Base-by-base conservation (phyloP, 2,113 vertebrate genomes). In the Urocitellus parryii region DNA sequence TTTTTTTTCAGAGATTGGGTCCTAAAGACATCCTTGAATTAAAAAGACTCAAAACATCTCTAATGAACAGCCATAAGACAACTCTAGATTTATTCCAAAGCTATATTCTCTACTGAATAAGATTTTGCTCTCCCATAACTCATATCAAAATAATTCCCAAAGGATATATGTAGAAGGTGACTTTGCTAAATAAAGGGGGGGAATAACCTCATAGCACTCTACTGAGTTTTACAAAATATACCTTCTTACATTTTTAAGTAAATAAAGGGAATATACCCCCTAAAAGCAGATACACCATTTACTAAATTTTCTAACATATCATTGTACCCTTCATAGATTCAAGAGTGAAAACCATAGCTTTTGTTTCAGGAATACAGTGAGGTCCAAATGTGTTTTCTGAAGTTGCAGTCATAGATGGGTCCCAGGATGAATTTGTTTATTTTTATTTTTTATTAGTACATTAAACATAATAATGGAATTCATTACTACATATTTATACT, bases 1-100 rank as follows among this genome's bases (percentile, higher is more conserved):
- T 73, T 56, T 86, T 92, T 91, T 86, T 94, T 85, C 32, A 85
- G 65, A 95, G 96, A 88, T 42, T 70, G 58, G 29, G 61, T 91
- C 45, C 51, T 84, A 90, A 78, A 94, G 48, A 56, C 17, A 96
- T 73, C 63, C 4, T 95, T 91, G 79, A 93, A 93, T 91, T 84
- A 78, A 73, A 96, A 58, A 76, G 20, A 68, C 45, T 90, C 53
- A 86, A 83, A 95, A 76, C 18, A 91, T 2, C 11, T 70, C 94
- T 93, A 92, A 91, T 85, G 39, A 92, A 73, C 25, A 92, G 11
- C 34, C 83, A 24, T 34, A 82, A 73, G 68, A 92, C 29, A 92
- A 63, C 4, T 82, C 56, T 78, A 74, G 18, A 94, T 72, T 91
- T 87, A 90, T 20, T 76, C 80, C 16, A 73, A 83, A 72, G 37